These are phyloP conservation scores for Trachythela sp. DNA, from an alignment of 64 coral and sea anemone genomes.

Conservation along the genomic window DNA sequence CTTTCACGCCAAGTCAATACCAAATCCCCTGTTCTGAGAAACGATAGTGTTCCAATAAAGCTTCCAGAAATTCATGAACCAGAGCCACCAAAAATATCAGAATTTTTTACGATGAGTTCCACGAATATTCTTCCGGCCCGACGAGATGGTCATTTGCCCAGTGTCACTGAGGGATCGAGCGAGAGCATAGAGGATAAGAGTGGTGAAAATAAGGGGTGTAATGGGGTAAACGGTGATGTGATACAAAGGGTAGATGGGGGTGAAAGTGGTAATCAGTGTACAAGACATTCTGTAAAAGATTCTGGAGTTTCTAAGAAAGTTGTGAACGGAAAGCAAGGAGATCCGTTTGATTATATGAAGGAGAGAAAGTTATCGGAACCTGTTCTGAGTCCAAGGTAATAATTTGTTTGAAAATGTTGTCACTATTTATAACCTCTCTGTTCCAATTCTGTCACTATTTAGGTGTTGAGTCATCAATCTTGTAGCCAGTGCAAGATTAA, in stretches of 20 bases:
- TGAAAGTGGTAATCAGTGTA: not conserved
- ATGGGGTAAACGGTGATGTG: not conserved
- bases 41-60: not conserved
- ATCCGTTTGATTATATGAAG: conserved; percentile 1
- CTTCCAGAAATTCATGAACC: too few species aligned
- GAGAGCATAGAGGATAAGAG: not conserved
- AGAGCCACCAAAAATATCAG: not conserved
- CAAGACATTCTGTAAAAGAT: too few species aligned
- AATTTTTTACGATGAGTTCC: not conserved
- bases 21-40: not conserved
- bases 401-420: not conserved
- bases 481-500: not conserved
- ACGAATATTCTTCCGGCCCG: not conserved
- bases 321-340: not conserved
- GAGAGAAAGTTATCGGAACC: conserved; percentile 16
- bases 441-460: too few species aligned
- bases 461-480: too few species aligned
- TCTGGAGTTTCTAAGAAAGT: not conserved
- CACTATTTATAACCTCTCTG: too few species aligned
- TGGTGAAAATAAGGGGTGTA: not conserved
- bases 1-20: not conserved
- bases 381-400: not conserved
- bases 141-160: not conserved
- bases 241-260: not conserved
- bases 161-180: not conserved